Percentiles rank a stretch among this genome's conserved stretches.
phyloP scores from a whole-genome alignment of 2,113 vertebrate species.

The Grammomys dolichurus region DNA sequence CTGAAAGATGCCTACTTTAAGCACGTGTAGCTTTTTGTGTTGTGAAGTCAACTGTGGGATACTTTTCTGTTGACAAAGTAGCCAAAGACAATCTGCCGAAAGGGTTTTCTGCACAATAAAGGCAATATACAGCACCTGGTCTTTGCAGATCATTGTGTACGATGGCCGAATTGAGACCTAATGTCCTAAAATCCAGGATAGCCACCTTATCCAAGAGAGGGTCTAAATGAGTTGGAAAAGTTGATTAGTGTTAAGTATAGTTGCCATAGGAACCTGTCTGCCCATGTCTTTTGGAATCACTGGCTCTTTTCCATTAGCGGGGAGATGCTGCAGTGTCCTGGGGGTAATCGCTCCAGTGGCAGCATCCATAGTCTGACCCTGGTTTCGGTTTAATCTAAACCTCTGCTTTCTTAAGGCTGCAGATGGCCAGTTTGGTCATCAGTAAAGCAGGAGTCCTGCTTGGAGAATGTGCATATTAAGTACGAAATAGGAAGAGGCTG shows the following conservation, averaged over 20 bases:
- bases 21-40: conserved; percentile 63
- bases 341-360: background rate
- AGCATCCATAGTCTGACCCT: background rate
- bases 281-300: background rate
- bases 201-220: too few relatives aligned
- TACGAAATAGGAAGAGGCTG: too few relatives aligned
- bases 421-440: background rate
- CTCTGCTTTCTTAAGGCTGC: background rate
- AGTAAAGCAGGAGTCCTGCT: background rate
- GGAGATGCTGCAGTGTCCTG: accelerated
- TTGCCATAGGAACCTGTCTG: background rate
- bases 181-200: background rate
- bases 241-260: accelerated
- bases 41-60: conserved; percentile 65
- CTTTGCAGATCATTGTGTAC: background rate
- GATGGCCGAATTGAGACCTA: background rate
- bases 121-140: conserved; percentile 55
- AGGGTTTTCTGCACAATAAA: conserved; percentile 83
- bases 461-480: accelerated
- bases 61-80: conserved; percentile 81
- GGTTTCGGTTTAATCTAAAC: accelerated
- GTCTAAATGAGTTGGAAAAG: accelerated
- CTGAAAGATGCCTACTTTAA: conserved; percentile 71
- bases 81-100: conserved; percentile 85
- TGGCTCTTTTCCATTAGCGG: accelerated